phyloP scores from a whole-genome alignment of 64 coral and sea anemone species.

The Dendrophyllia cribrosa region DNA sequence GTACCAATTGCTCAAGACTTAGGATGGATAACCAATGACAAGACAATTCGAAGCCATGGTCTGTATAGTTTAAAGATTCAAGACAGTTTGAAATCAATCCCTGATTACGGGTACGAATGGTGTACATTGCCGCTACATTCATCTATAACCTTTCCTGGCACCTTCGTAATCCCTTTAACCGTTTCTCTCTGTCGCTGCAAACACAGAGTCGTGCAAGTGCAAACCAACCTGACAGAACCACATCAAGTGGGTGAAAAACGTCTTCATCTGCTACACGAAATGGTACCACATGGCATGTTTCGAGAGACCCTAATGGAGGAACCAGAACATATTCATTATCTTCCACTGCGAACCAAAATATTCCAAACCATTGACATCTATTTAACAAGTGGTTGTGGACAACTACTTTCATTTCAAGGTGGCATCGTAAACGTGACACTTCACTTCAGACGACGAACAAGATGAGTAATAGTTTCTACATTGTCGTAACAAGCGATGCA shows the following conservation, averaged over 20 bases:
- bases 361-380: slow-evolving; percentile 1
- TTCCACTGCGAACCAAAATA: neutral
- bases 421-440: slow-evolving; percentile 5
- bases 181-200: slow-evolving; percentile 11
- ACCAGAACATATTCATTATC: neutral
- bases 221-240: neutral
- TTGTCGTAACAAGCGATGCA: neutral
- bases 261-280: slow-evolving; percentile 5
- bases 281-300: neutral
- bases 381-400: slow-evolving; percentile 30
- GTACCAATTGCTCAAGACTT: neutral
- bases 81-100: no score
- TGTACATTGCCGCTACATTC: neutral
- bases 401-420: neutral
- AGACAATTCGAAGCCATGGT: neutral
- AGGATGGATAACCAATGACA: neutral
- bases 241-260: slow-evolving; percentile 12
- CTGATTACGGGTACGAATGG: neutral
- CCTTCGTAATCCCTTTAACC: neutral
- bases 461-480: slow-evolving; percentile 30
- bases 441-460: neutral
- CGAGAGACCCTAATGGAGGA: neutral
- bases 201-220: neutral
- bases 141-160: neutral
- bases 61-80: neutral